Conservation (phyloP, 2,113 vertebrate genomes). For the Thalassarche chlororhynchos region DNA sequence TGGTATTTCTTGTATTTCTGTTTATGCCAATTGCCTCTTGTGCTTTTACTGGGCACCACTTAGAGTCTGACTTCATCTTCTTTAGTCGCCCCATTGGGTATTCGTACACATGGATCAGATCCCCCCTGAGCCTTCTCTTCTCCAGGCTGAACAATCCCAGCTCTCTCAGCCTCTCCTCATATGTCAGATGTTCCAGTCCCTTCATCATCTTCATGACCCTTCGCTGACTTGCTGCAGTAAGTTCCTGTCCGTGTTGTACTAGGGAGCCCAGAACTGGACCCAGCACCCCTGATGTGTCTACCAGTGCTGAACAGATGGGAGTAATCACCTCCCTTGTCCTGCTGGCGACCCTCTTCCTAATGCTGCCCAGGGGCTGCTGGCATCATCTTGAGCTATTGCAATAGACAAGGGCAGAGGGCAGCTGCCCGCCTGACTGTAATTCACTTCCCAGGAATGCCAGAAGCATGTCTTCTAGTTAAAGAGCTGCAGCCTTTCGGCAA, state of each 20-base stretch:
- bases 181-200: not conserved
- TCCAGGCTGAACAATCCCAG: not conserved
- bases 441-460: not conserved
- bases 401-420: conserved; percentile 29
- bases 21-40: not conserved
- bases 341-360: not conserved
- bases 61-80: not conserved
- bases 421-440: conserved; percentile 18
- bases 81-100: not conserved
- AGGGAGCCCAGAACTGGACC: not conserved
- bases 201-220: not conserved
- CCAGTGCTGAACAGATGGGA: not conserved
- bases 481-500: not conserved
- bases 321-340: not conserved
- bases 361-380: not conserved
- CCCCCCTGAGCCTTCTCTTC: not conserved
- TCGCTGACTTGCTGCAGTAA: not conserved
- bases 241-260: not conserved
- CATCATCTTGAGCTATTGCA: conserved; percentile 29
- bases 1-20: not conserved
- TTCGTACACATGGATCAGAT: not conserved
- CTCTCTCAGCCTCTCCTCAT: not conserved
- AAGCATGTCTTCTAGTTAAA: not conserved
- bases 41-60: not conserved
- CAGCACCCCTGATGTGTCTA: not conserved